Evolutionary conservation across 2,888 invertebrate genomes (phyloP).

Genomic region (Diabrotica balteata): DNA sequence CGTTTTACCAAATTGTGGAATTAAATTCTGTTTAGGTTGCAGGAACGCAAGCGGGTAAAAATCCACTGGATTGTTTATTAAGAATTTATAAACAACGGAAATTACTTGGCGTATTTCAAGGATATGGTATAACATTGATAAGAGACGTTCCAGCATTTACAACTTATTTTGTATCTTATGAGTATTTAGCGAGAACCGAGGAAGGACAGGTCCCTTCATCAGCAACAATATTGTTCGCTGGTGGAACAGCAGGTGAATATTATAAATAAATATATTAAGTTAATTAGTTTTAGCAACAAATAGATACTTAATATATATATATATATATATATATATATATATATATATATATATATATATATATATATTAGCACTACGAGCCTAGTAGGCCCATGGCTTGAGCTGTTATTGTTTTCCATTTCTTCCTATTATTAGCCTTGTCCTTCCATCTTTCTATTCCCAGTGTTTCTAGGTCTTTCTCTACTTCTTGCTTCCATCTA

Average conservation of each 20-base stretch:
- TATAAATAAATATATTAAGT: too few relatives aligned
- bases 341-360: too few relatives aligned
- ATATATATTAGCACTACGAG: too few relatives aligned
- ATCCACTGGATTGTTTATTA: conserved; percentile 72
- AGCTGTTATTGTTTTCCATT: too few relatives aligned
- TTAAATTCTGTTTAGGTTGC: conserved; percentile 31
- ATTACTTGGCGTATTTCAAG: conserved; percentile 74
- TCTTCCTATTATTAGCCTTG: too few relatives aligned
- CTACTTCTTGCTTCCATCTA: too few relatives aligned
- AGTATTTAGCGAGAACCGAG: conserved; percentile 69
- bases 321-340: too few relatives aligned
- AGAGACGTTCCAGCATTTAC: conserved; percentile 88
- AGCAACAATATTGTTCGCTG: conserved; percentile 76
- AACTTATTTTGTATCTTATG: conserved; percentile 86
- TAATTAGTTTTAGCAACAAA: too few relatives aligned
- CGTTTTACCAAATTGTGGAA: background rate
- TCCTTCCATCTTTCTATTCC: too few relatives aligned
- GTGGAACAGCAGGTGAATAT: conserved; percentile 75
- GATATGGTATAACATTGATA: conserved; percentile 74
- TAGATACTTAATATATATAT: too few relatives aligned
- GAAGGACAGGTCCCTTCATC: conserved; percentile 66
- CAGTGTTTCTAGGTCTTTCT: too few relatives aligned
- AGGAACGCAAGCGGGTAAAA: conserved; percentile 37
- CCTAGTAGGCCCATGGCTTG: too few relatives aligned
- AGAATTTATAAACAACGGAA: conserved; percentile 71